These are phyloP conservation scores for Petrolisthes cinctipes DNA, from an alignment of 2,888 invertebrate species.

Conservation along the genomic window DNA sequence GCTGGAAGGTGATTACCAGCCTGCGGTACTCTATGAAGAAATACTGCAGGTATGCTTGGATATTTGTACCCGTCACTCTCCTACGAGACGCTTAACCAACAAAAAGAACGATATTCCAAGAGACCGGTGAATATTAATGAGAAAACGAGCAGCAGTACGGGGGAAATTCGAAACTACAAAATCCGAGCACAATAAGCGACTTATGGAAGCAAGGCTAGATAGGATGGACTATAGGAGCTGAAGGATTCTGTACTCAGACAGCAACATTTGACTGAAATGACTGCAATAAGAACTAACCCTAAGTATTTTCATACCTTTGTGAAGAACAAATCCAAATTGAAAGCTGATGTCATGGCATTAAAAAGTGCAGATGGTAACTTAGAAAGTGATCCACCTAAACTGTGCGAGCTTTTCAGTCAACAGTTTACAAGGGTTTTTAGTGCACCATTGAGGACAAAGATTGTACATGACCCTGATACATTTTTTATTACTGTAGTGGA, in stretches of 20 bases:
- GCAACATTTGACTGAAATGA: background rate
- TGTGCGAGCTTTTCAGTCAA: constrained; percentile 23
- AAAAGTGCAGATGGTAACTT: background rate
- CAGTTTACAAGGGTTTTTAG: constrained; percentile 21
- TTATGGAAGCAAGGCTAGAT: background rate
- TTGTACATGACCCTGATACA: background rate
- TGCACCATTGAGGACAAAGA: background rate
- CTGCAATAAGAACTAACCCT: constrained; percentile 8
- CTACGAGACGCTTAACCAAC: background rate
- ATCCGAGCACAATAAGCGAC: background rate
- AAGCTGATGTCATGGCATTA: background rate
- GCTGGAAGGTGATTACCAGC: background rate
- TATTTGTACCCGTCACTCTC: background rate
- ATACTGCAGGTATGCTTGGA: constrained; percentile 15
- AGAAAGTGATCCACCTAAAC: background rate
- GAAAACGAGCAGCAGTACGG: constrained; percentile 12
- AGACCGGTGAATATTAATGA: constrained; percentile 12
- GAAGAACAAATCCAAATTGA: background rate
- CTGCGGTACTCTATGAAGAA: background rate
- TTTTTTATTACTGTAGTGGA: constrained; percentile 1
- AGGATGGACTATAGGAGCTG: constrained; percentile 11
- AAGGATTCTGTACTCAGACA: constrained; percentile 7
- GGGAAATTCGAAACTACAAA: constrained; percentile 3
- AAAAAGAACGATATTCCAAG: background rate
- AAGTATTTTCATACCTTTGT: background rate